Evolutionary conservation across 2,888 invertebrate genomes (phyloP), one percentile per base, ranked within the genome.

Genomic region (Oscheius sp.): DNA sequence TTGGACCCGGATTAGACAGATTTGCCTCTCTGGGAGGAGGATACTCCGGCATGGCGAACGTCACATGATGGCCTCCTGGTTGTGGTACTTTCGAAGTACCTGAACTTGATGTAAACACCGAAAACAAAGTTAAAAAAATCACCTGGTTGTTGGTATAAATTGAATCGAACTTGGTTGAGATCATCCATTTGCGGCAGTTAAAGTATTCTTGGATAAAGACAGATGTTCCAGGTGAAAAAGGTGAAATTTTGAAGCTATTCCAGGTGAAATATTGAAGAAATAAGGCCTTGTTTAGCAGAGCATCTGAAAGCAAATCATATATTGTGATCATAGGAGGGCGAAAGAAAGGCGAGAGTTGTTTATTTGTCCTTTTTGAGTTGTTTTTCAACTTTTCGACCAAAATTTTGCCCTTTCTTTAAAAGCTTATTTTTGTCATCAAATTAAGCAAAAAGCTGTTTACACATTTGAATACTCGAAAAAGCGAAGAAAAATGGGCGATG

Each of bases 1-100:
- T 83, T 11, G 78, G 77, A 33, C 82, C 85, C n/a, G 81, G 72
- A n/a, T 53, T 47, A n/a, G 55, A 33, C 35, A 13, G 37, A n/a
- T 32, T 11, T 21, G n/a, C 48, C 50, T 47, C 10, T 63, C n/a
- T n/a, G 29, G 63, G 63, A 35, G 60, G 60, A 63, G n/a, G 47
- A 48, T 29, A 13, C 29, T n/a, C 32, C 11, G 63, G 63, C 63
- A 63, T 32, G 32, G 63, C 63, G 32, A 63, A 63, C 1, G 63
- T 63, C 47, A 63, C 63, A 63, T 63, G 63, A 42, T 42, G 42
- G 42, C 42, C 42, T 21, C 21, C 21, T 21, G 21, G 21, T 21
- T 29, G 60, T 37, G 32, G 60, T 60, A 37, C 35, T 48, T 63
- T 63, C 9, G 63, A 63, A 10, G 63, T 47, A 21, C 63, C 63